These are phyloP conservation scores for Parauchenoglanis ngamensis DNA, from an alignment of 2,797 vertebrate genomes.

Conservation along the genomic window DNA sequence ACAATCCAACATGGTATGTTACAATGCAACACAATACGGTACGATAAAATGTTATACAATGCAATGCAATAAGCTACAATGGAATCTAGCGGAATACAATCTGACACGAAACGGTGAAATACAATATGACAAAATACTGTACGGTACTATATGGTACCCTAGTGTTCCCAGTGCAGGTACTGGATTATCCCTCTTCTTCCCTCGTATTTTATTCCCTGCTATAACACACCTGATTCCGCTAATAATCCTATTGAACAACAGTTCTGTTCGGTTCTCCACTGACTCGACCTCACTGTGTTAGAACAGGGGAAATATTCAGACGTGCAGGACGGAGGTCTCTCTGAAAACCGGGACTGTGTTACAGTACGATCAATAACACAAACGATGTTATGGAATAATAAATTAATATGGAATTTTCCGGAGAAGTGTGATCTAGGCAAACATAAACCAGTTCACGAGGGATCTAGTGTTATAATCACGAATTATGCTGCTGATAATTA, in stretches of 20 bases:
- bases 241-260: neutral
- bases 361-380: neutral
- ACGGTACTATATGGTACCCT: neutral
- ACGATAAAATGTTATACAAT: neutral
- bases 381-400: neutral
- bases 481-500: neutral
- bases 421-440: neutral
- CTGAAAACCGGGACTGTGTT: neutral
- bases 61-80: neutral
- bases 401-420: neutral
- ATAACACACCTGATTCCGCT: neutral
- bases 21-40: neutral
- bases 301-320: neutral
- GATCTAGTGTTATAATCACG: neutral
- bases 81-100: neutral
- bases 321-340: neutral
- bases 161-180: neutral
- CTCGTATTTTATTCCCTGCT: neutral
- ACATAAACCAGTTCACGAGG: neutral
- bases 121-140: neutral
- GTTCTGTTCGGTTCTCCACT: neutral
- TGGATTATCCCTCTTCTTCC: neutral
- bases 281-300: neutral
- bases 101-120: neutral
- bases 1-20: neutral